These are phyloP conservation scores for Bombus huntii DNA, from an alignment of 1,140 invertebrate species.

Conservation along the genomic window DNA sequence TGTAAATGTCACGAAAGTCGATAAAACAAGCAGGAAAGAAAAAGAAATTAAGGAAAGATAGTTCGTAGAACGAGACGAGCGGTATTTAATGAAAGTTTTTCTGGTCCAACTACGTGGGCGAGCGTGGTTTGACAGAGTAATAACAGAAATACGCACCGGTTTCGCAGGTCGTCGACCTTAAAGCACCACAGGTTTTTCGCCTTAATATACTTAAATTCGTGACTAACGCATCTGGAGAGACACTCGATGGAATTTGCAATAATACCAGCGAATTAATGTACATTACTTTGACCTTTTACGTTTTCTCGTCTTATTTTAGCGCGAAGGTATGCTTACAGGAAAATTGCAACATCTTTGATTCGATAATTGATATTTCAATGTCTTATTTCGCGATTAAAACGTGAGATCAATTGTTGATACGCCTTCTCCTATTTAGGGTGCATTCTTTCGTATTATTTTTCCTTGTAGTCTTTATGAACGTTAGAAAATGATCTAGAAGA, in stretches of 20 bases:
- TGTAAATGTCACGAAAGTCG: background rate
- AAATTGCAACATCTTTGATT: conserved; percentile 2
- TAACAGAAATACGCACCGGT: conserved; percentile 55
- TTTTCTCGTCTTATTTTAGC: background rate
- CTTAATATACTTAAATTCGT: conserved; percentile 30
- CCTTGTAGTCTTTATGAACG: background rate
- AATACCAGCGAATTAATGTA: background rate
- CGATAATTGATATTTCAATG: background rate
- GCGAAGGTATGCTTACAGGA: background rate
- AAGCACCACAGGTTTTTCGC: conserved; percentile 15
- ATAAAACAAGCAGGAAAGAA: background rate
- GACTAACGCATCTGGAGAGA: conserved; percentile 10
- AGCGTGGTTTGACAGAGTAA: conserved; percentile 31
- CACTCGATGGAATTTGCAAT: conserved; percentile 1
- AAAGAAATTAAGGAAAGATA: no score
- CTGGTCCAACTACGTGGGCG: conserved; percentile 18
- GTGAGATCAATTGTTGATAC: background rate
- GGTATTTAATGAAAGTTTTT: conserved; percentile 39
- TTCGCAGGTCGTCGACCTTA: conserved; percentile 38
- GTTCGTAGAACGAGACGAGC: background rate
- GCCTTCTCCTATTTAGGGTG: background rate
- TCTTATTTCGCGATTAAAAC: background rate
- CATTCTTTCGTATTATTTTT: background rate
- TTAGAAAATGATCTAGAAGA: background rate
- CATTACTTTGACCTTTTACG: background rate